These are phyloP conservation scores for Samia ricini DNA, from an alignment of 1,140 invertebrate genomes.

Conservation along the genomic window DNA sequence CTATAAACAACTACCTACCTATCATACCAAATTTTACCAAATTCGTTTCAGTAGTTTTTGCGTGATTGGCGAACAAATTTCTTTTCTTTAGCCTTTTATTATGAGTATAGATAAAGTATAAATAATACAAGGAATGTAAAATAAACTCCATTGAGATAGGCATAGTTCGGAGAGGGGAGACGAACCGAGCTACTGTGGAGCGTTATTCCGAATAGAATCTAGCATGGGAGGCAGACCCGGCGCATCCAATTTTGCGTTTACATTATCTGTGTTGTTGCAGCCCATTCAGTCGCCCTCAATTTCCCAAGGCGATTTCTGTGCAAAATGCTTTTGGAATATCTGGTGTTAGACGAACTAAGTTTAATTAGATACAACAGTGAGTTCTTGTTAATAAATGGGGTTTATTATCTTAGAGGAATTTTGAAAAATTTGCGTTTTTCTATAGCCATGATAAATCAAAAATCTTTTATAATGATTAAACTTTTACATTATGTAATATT, in stretches of 20 bases:
- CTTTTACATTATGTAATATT: too few species aligned
- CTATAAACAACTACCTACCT: too few species aligned
- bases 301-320: constrained; percentile 22
- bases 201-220: constrained; percentile 12
- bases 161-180: neutral
- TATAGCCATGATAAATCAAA: too few species aligned
- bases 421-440: neutral
- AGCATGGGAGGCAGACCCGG: constrained; percentile 9
- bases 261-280: constrained; percentile 42
- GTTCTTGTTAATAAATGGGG: neutral
- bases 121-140: neutral
- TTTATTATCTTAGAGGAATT: neutral
- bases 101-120: neutral
- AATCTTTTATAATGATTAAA: too few species aligned
- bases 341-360: constrained; percentile 15
- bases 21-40: too few species aligned
- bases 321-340: constrained; percentile 25
- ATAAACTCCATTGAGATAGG: neutral
- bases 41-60: too few species aligned
- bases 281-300: constrained; percentile 22
- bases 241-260: constrained; percentile 37
- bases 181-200: neutral
- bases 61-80: too few species aligned
- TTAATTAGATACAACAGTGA: constrained; percentile 5
- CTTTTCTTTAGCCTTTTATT: too few species aligned